A percentile compares a stretch with the other conserved stretches of the same genome.
These are phyloP conservation scores for Cyphomyrus plagiostoma DNA, from an alignment of 2,113 vertebrate genomes.

Conservation along the genomic window DNA sequence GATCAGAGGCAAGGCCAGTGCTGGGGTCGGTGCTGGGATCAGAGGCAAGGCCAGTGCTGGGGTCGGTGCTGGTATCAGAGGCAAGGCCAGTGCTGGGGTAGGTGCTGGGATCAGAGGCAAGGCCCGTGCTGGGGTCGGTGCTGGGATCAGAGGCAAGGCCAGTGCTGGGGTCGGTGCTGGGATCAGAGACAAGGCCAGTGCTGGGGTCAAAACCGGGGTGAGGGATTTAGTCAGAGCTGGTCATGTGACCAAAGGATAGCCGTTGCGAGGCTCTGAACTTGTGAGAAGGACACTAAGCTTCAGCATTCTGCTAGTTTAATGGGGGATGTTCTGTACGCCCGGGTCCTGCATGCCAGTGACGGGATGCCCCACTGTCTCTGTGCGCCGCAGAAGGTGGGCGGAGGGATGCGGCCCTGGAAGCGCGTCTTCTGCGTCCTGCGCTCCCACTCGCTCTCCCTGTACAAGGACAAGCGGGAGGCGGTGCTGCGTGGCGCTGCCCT, in stretches of 20 bases:
- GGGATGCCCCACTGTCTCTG: background rate
- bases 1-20: background rate
- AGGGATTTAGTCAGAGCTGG: background rate
- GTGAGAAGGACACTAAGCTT: background rate
- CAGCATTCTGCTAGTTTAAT: background rate
- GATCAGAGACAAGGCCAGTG: constrained; percentile 57
- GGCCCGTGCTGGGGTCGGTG: constrained; percentile 48
- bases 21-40: too few relatives aligned
- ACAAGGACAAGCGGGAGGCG: constrained; percentile 94
- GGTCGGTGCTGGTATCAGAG: background rate
- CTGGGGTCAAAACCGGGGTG: background rate
- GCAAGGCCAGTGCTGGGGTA: background rate
- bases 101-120: constrained; percentile 58
- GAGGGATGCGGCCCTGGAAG: constrained; percentile 90
- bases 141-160: background rate
- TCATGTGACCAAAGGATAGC: background rate
- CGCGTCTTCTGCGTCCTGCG: constrained; percentile 83
- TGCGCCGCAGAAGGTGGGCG: constrained; percentile 78
- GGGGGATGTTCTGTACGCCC: background rate
- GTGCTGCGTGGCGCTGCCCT: constrained; percentile 60
- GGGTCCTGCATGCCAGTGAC: too few relatives aligned
- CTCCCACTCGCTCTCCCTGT: constrained; percentile 80
- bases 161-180: background rate
- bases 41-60: constrained; percentile 57
- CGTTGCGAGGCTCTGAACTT: background rate